Evolutionary conservation across 2,797 vertebrate genomes (phyloP).

Genomic region (Myotis pilosus): DNA sequence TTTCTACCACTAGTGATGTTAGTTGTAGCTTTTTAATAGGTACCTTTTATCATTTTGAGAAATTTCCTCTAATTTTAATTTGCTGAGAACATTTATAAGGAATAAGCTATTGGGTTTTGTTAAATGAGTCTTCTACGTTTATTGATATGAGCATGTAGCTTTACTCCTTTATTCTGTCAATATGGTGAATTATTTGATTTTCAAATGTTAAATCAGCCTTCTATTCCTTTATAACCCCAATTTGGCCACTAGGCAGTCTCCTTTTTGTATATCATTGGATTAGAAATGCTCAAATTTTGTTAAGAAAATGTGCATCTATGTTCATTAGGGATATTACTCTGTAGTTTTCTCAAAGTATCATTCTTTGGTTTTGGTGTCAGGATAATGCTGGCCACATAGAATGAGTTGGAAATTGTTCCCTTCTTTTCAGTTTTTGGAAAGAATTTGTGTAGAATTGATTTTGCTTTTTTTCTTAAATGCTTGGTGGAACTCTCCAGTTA

Average conservation of each 20-base stretch:
- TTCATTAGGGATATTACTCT: not conserved
- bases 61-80: not conserved
- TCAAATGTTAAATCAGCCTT: not conserved
- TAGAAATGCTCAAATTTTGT: not conserved
- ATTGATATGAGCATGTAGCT: not conserved
- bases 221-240: not conserved
- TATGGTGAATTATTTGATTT: not conserved
- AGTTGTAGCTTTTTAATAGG: not conserved
- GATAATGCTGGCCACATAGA: not conserved
- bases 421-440: not conserved
- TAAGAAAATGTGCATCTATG: not conserved
- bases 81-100: not conserved
- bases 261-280: not conserved
- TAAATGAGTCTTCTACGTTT: not conserved
- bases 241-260: not conserved
- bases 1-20: not conserved
- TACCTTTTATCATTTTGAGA: not conserved
- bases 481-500: not conserved
- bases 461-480: not conserved
- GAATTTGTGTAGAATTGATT: not conserved
- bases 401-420: not conserved
- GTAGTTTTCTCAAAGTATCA: not conserved
- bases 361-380: not conserved
- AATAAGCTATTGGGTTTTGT: not conserved
- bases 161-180: not conserved